Evolutionary conservation across 2,113 vertebrate genomes (phyloP).

Genomic region (Abramis brama): DNA sequence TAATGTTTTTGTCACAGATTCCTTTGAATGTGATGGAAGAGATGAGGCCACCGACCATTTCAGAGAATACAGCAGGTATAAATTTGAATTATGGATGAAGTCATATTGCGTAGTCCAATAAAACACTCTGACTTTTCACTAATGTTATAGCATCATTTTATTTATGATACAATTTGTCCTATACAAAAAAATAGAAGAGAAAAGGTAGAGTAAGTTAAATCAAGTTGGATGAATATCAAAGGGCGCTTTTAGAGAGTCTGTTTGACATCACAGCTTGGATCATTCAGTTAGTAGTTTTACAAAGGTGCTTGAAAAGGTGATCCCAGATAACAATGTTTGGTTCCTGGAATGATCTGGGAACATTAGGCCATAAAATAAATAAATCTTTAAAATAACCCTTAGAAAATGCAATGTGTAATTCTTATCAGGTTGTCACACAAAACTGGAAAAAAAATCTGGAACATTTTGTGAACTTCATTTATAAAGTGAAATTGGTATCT

Average conservation of each 20-base stretch:
- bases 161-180: conserved; percentile 25
- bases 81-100: conserved; percentile 33
- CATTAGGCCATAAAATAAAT: background rate
- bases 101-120: conserved; percentile 36
- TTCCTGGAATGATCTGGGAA: background rate
- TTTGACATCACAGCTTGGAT: background rate
- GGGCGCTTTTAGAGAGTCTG: background rate
- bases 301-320: background rate
- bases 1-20: conserved; percentile 38
- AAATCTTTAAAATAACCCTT: background rate
- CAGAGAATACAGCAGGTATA: conserved; percentile 36
- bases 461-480: background rate
- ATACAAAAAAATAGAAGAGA: background rate
- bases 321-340: background rate
- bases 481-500: no score
- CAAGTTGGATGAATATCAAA: conserved; percentile 28
- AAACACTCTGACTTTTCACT: conserved; percentile 28
- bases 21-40: conserved; percentile 17
- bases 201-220: conserved; percentile 30
- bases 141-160: conserved; percentile 17
- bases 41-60: conserved; percentile 10
- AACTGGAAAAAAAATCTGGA: background rate
- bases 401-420: background rate
- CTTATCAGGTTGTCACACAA: background rate
- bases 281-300: background rate